phyloP scores from a whole-genome alignment of 2,888 invertebrate species.

The Gortyna flavago region DNA sequence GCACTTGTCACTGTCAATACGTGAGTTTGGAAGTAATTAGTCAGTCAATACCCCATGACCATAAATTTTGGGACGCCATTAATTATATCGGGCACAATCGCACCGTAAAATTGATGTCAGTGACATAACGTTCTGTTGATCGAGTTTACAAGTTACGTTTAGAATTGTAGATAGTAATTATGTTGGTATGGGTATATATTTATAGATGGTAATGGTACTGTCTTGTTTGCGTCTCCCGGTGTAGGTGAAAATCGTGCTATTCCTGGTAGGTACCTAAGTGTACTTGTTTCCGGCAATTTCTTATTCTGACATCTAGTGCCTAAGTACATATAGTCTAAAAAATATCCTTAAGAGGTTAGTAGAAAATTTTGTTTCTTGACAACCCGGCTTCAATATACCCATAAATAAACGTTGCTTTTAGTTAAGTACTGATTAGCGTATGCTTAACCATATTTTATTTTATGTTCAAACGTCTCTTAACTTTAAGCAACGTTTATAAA shows the following conservation, averaged over 20 bases:
- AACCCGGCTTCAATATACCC: not conserved
- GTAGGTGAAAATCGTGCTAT: not conserved
- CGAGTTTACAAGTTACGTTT: constrained; percentile 21
- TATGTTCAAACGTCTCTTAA: not conserved
- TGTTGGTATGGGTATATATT: not conserved
- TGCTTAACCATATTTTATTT: not conserved
- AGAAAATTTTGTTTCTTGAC: too few relatives aligned
- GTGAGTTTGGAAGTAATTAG: constrained; percentile 67
- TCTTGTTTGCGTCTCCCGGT: not conserved
- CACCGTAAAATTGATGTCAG: constrained; percentile 48
- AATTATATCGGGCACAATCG: constrained; percentile 63
- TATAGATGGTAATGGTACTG: not conserved
- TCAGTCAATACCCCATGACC: constrained; percentile 60
- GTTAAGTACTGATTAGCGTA: not conserved
- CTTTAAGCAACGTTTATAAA: not conserved
- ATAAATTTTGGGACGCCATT: constrained; percentile 63
- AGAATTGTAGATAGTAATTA: not conserved
- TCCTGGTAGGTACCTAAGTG: not conserved
- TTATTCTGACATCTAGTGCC: not conserved
- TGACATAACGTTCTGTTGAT: constrained; percentile 52
- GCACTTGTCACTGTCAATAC: constrained; percentile 69
- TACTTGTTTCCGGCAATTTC: not conserved
- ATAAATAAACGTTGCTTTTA: not conserved
- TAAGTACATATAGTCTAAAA: not conserved
- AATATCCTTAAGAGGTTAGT: not conserved